These are phyloP conservation scores for Takifugu flavidus DNA, from an alignment of 2,113 vertebrate species.

Conservation along the genomic window DNA sequence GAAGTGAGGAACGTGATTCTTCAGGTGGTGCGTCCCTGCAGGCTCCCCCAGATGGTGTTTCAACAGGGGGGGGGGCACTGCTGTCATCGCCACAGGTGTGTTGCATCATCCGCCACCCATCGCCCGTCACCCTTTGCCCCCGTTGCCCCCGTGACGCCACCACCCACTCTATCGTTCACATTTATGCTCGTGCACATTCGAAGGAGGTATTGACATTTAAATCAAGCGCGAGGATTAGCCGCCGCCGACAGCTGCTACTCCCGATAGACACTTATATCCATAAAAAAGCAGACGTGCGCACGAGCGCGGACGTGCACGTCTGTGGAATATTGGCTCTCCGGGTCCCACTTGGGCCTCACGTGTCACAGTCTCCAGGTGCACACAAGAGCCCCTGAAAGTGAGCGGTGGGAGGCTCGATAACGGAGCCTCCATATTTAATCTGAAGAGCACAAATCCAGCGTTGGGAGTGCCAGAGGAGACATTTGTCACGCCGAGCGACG, in stretches of 20 bases:
- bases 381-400: constrained; percentile 1
- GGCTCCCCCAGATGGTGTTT: constrained; percentile 52
- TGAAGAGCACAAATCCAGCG: constrained; percentile 19
- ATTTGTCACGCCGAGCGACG: constrained; percentile 23
- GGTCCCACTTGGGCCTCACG: constrained; percentile 12
- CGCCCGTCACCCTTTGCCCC: constrained; percentile 32
- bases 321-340: constrained; percentile 4
- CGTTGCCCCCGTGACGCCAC: constrained; percentile 16
- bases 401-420: constrained; percentile 11
- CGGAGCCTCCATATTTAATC: constrained; percentile 16
- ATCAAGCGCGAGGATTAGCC: constrained; percentile 56
- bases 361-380: constrained; percentile 13
- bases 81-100: constrained; percentile 25
- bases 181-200: constrained; percentile 47
- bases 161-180: constrained; percentile 36
- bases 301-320: constrained; percentile 17
- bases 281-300: constrained; percentile 39
- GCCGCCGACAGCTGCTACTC: constrained; percentile 53
- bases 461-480: constrained; percentile 3
- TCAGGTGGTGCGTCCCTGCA: constrained; percentile 40
- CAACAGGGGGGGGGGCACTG: constrained; percentile 28
- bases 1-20: constrained; percentile 21
- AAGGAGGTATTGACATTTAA: constrained; percentile 68
- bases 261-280: constrained; percentile 60
- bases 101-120: constrained; percentile 8